Evolutionary conservation across 2,797 vertebrate species (phyloP).

Genomic region (Limnodromus scolopaceus): DNA sequence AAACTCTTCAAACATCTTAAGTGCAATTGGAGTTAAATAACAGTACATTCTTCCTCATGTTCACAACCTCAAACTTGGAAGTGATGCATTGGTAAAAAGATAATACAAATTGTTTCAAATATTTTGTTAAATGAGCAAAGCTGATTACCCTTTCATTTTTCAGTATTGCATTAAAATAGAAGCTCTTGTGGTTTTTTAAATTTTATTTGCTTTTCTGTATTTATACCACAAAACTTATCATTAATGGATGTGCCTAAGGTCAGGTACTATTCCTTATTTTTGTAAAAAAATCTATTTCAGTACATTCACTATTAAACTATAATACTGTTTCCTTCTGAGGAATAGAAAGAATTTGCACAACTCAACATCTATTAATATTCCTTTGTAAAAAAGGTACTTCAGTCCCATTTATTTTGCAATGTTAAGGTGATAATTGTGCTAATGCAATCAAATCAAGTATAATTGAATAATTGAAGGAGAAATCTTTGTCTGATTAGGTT

Average conservation of each 20-base stretch:
- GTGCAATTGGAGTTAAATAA: not conserved
- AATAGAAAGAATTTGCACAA: not conserved
- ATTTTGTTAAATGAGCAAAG: not conserved
- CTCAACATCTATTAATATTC: not conserved
- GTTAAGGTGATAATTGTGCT: not conserved
- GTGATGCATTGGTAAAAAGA: not conserved
- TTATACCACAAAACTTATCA: not conserved
- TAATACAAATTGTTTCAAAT: not conserved
- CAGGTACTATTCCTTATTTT: not conserved
- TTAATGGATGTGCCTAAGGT: not conserved
- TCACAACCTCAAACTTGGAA: not conserved
- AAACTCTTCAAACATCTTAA: not conserved
- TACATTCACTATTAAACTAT: not conserved
- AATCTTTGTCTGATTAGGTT: not conserved
- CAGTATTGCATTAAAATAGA: not conserved
- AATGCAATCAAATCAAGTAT: not conserved
- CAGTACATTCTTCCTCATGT: not conserved
- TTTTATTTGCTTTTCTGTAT: not conserved
- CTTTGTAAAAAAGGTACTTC: not conserved
- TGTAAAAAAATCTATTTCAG: not conserved
- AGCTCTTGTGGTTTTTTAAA: not conserved
- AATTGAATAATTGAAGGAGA: not conserved
- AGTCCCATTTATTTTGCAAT: not conserved
- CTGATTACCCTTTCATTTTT: not conserved
- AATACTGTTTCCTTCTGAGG: not conserved